These are phyloP conservation scores for Crypturellus undulatus DNA, from an alignment of 2,113 vertebrate genomes.

Conservation along the genomic window DNA sequence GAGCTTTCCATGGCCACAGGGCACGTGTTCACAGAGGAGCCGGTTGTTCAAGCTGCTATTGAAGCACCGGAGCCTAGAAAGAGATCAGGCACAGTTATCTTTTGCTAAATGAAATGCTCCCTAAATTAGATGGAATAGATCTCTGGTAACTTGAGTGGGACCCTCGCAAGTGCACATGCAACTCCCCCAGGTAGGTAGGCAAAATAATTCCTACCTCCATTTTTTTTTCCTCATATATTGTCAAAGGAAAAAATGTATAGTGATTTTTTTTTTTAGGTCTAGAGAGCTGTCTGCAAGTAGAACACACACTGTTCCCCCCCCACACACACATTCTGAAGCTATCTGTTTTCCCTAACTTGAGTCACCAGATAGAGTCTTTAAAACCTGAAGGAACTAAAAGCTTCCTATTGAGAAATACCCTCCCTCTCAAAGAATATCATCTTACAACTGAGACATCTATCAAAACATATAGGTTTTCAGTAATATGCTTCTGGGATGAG, in stretches of 20 bases:
- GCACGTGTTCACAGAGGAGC: not conserved
- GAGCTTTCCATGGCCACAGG: not conserved
- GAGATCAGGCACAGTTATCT: not conserved
- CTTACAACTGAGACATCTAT: not conserved
- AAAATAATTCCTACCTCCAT: not conserved
- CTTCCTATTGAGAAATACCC: not conserved
- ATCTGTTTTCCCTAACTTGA: not conserved
- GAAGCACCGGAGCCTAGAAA: not conserved
- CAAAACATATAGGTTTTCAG: not conserved
- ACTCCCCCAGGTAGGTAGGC: not conserved
- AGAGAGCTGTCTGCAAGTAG: not conserved
- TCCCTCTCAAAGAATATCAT: not conserved
- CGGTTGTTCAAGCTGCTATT: not conserved
- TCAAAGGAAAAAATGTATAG: not conserved
- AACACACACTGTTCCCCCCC: not conserved
- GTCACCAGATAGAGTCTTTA: not conserved
- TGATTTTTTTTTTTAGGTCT: not conserved
- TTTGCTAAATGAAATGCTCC: not conserved
- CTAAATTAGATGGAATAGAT: not conserved
- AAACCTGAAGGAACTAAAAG: not conserved
- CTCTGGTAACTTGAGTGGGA: not conserved
- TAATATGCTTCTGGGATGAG: not conserved
- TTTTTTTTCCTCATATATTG: not conserved
- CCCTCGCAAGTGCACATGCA: not conserved
- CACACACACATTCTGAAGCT: not conserved